A percentile compares a stretch with the other conserved stretches of the same genome.
These are phyloP conservation scores for Brachypterus glaber DNA, from an alignment of 2,888 invertebrate genomes.

Conservation along the genomic window DNA sequence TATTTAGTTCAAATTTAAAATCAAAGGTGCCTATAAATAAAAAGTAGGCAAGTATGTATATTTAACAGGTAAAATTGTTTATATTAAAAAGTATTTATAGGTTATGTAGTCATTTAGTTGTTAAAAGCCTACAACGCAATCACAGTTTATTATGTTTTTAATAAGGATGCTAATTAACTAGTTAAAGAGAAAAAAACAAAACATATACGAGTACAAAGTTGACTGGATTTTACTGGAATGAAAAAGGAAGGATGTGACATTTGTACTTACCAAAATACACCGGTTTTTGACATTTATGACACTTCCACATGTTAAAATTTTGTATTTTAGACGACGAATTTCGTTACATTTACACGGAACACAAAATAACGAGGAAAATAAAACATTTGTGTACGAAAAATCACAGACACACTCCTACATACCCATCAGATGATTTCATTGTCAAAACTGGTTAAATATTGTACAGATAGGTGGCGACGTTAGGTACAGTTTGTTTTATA, in stretches of 20 bases:
- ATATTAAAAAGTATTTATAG: too few species aligned
- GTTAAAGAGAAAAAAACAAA: conserved; percentile 1
- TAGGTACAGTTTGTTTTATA: too few species aligned
- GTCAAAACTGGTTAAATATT: not conserved
- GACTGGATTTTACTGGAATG: conserved; percentile 10
- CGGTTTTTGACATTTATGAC: conserved; percentile 73
- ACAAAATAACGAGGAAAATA: conserved; percentile 9
- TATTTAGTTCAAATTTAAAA: too few species aligned
- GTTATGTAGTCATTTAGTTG: too few species aligned
- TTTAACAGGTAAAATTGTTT: too few species aligned
- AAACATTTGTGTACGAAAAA: conserved; percentile 11
- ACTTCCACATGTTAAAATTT: conserved; percentile 58
- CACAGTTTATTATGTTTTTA: conserved; percentile 6
- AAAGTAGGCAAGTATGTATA: conserved; percentile 2
- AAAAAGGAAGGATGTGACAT: conserved; percentile 6
- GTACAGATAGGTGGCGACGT: too few species aligned
- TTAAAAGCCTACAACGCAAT: conserved; percentile 5
- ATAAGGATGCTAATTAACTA: not conserved
- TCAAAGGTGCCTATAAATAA: too few species aligned
- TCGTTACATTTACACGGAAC: conserved; percentile 6
- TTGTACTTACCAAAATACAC: conserved; percentile 63
- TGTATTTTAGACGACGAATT: conserved; percentile 8
- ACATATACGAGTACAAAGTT: conserved; percentile 6
- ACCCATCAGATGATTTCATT: conserved; percentile 2
- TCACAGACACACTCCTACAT: not conserved